A percentile compares a stretch with the other conserved stretches of the same genome.
Evolutionary conservation across 2,113 vertebrate species (phyloP).

Genomic region (Copsychus sechellarum): DNA sequence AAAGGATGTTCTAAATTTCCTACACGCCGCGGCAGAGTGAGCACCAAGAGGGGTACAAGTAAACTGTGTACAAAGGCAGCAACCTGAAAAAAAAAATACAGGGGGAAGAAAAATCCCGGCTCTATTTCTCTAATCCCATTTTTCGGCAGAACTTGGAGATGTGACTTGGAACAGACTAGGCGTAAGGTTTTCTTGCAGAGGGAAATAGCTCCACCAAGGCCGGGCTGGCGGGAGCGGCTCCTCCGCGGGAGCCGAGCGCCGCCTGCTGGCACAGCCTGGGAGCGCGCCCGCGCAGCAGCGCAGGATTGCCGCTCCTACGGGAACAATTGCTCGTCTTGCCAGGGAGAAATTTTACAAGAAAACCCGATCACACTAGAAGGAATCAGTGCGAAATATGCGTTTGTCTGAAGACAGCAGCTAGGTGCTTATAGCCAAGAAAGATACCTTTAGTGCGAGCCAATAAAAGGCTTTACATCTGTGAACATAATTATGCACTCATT

Average conservation of each 20-base stretch:
- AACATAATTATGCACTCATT: rapidly evolving
- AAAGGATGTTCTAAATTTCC: neutral
- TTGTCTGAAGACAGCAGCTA: neutral
- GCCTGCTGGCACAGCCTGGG: neutral
- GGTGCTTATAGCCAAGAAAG: neutral
- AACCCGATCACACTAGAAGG: neutral
- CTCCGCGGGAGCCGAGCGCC: neutral
- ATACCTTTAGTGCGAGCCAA: neutral
- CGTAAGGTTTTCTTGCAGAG: rapidly evolving
- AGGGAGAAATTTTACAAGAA: neutral
- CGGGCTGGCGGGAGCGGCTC: rapidly evolving
- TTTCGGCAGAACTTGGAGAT: neutral
- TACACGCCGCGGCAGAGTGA: neutral
- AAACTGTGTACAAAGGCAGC: neutral
- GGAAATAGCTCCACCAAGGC: rapidly evolving
- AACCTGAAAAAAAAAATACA: neutral
- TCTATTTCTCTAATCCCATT: neutral
- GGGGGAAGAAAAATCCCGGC: rapidly evolving
- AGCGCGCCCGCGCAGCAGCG: rapidly evolving
- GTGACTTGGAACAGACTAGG: rapidly evolving
- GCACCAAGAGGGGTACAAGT: neutral
- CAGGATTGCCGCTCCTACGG: rapidly evolving
- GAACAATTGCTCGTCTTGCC: rapidly evolving
- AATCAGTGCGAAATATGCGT: neutral
- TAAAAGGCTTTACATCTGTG: neutral